These are phyloP conservation scores for Mnemiopsis leidyi DNA, from an alignment of 37 sponge, comb jelly and placozoan species.

Conservation along the genomic window DNA sequence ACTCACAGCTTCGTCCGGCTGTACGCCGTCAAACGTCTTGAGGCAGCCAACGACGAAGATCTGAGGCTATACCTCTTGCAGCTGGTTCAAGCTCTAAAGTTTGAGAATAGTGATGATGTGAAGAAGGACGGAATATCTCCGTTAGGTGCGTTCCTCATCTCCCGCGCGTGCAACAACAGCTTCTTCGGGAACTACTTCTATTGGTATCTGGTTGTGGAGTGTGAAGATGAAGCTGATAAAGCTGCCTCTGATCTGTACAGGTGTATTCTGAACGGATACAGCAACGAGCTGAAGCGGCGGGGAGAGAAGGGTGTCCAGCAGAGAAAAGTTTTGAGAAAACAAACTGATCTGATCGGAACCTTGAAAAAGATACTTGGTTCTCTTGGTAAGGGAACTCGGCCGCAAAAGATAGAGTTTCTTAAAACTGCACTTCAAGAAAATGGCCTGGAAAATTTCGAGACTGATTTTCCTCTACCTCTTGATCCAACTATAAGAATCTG, in stretches of 20 bases:
- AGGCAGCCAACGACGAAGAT: slow-evolving; percentile 85
- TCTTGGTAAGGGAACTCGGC: slow-evolving; percentile 49
- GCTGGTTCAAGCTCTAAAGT: slow-evolving; percentile 68
- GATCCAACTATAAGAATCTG: slow-evolving; percentile 36
- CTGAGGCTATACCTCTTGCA: slow-evolving; percentile 67
- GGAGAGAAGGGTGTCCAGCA: slow-evolving; percentile 26
- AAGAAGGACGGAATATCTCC: slow-evolving; percentile 53
- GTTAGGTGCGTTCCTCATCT: slow-evolving; percentile 62
- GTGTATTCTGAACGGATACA: slow-evolving; percentile 22
- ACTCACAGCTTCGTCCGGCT: slow-evolving; percentile 74
- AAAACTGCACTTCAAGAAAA: neutral
- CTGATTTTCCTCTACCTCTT: slow-evolving; percentile 46
- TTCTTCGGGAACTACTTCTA: slow-evolving; percentile 68
- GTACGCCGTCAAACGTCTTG: slow-evolving; percentile 89
- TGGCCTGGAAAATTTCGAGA: neutral
- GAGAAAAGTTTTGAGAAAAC: slow-evolving; percentile 43
- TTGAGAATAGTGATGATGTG: slow-evolving; percentile 55
- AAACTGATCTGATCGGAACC: slow-evolving; percentile 61
- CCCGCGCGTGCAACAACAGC: slow-evolving; percentile 64
- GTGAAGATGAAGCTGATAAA: slow-evolving; percentile 76
- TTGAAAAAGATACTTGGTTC: neutral
- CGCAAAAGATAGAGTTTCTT: slow-evolving; percentile 34
- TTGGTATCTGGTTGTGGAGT: slow-evolving; percentile 89
- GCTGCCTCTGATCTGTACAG: slow-evolving; percentile 20
- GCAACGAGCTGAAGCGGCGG: neutral